Percentiles rank a stretch among this genome's conserved stretches.
Conservation (phyloP, 2,113 vertebrate species). For the Marcusenius ussheri region DNA sequence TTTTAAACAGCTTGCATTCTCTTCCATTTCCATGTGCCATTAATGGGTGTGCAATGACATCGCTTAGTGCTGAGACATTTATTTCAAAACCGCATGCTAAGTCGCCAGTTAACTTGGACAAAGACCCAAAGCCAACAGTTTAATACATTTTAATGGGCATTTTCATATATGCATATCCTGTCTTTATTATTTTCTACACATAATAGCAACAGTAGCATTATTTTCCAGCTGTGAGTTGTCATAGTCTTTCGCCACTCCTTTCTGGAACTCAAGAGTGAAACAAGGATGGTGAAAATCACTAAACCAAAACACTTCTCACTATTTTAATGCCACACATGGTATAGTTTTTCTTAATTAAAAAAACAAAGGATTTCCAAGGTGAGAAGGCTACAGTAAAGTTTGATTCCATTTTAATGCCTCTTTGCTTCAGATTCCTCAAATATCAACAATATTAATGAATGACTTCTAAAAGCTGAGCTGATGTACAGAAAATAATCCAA, state of each 20-base stretch:
- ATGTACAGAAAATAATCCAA: conserved; percentile 22
- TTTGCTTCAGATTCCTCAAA: conserved; percentile 2
- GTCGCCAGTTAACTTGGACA: background rate
- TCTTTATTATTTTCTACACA: conserved; percentile 58
- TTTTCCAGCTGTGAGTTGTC: conserved; percentile 19
- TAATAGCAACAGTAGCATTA: conserved; percentile 28
- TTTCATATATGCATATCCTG: conserved; percentile 63
- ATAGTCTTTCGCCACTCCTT: background rate
- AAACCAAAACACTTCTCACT: conserved; percentile 24
- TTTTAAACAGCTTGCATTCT: background rate
- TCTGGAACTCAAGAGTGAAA: conserved; percentile 50
- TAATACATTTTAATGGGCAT: conserved; percentile 63
- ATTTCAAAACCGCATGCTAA: background rate
- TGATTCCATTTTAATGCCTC: conserved; percentile 47
- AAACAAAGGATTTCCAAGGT: background rate
- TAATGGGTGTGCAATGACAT: background rate
- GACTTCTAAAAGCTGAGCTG: conserved; percentile 15
- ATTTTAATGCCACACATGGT: conserved; percentile 45
- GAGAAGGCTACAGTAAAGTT: conserved; percentile 18
- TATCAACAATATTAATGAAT: conserved; percentile 22
- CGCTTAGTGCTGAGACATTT: background rate
- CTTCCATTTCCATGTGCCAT: background rate
- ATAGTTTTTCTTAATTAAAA: background rate
- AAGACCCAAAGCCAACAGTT: conserved; percentile 49
- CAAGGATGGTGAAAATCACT: conserved; percentile 47